phyloP scores from a whole-genome alignment of 1,140 invertebrate genomes.

The Pentalonia nigronervosa region DNA sequence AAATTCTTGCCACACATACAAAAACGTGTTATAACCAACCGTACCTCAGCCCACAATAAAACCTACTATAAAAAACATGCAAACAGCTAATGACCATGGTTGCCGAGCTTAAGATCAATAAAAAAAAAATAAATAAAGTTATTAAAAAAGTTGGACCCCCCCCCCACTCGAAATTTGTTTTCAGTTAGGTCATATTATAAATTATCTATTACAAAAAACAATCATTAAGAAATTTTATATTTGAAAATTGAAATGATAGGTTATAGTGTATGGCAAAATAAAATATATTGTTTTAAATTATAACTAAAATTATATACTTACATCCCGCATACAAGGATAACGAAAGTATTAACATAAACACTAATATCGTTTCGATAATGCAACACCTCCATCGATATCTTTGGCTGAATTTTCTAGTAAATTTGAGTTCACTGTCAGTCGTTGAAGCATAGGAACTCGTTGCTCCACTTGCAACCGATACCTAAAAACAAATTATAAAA shows the following conservation, averaged over 20 bases:
- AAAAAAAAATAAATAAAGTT: too few relatives aligned
- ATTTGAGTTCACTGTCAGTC: conserved; percentile 83
- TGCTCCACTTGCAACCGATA: conserved; percentile 40
- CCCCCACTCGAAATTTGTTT: too few relatives aligned
- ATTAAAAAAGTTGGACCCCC: too few relatives aligned
- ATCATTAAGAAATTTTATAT: background rate
- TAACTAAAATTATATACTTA: conserved; percentile 69
- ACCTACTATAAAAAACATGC: too few relatives aligned
- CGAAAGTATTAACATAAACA: conserved; percentile 80
- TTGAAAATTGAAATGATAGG: background rate
- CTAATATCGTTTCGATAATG: conserved; percentile 80
- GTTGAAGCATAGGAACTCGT: conserved; percentile 73
- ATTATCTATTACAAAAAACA: background rate
- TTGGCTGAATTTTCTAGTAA: conserved; percentile 80
- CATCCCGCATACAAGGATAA: conserved; percentile 86
- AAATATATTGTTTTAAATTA: background rate
- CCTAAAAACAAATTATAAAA: conserved; percentile 23
- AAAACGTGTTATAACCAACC: too few relatives aligned
- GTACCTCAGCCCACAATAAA: too few relatives aligned
- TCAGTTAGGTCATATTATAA: too few relatives aligned
- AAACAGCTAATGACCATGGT: too few relatives aligned
- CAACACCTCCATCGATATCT: conserved; percentile 84
- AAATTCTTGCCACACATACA: too few relatives aligned
- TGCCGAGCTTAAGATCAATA: too few relatives aligned
- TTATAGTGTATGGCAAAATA: background rate